These are phyloP conservation scores for Trachelipus rathkii DNA, from an alignment of 1,140 invertebrate species.

Conservation along the genomic window DNA sequence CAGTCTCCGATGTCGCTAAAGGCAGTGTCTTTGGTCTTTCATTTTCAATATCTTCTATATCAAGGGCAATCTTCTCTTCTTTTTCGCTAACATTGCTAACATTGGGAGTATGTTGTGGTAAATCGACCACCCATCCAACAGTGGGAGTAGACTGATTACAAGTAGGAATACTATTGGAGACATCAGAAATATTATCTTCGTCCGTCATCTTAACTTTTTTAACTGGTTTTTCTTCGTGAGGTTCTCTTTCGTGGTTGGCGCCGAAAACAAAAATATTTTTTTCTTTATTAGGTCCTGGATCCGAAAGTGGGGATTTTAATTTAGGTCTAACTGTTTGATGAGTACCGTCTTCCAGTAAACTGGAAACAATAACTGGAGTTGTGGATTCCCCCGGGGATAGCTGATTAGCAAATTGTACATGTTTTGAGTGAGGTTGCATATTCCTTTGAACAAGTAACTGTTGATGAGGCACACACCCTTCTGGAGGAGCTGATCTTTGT, in stretches of 20 bases:
- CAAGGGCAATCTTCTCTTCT: too few relatives aligned
- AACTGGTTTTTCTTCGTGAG: neutral
- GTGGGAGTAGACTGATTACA: too few relatives aligned
- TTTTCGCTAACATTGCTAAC: too few relatives aligned
- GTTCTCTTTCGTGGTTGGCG: neutral
- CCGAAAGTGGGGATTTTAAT: neutral
- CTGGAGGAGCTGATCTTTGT: neutral
- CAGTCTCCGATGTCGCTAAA: too few relatives aligned
- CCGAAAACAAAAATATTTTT: neutral
- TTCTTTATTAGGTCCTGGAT: neutral
- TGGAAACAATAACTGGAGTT: neutral
- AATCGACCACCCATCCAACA: too few relatives aligned
- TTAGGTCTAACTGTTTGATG: neutral
- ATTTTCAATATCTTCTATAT: too few relatives aligned
- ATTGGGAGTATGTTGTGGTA: too few relatives aligned
- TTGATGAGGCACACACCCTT: neutral
- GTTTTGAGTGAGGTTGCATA: neutral
- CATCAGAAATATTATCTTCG: too few relatives aligned
- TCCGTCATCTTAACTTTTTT: neutral
- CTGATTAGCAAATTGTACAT: neutral
- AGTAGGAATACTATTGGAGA: too few relatives aligned
- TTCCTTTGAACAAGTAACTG: neutral
- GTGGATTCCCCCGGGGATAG: neutral
- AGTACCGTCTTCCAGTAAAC: neutral
- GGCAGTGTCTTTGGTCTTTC: too few relatives aligned